Base-by-base conservation (phyloP, 2,888 invertebrate genomes). In the Anthophora plumipes region DNA sequence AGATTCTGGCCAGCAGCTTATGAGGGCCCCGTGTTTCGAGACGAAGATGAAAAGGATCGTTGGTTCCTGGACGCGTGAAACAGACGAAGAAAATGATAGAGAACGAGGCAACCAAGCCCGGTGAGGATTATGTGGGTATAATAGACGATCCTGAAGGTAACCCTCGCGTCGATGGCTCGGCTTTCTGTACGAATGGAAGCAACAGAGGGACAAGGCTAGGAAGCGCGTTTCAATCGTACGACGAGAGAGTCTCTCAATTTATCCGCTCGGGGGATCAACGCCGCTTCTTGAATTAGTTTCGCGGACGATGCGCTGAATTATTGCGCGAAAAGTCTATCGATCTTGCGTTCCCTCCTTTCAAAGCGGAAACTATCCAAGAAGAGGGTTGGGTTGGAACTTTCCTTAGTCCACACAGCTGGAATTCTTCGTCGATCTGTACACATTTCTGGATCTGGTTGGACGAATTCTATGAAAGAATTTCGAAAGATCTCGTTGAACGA, bases 101-200 rank as follows among this genome's bases (percentile, higher is more conserved):
- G 12, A 11, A 41, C 52, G 41, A 70, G 14, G 46, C 66, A 39
- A 66, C 57, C 76, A 73, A 41, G 43, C 73, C 71, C 81, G 59
- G 61, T 52, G 83, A 77, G 86, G 86, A 87, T 87, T 87, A 87
- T 66, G 66, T 59, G 73, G 77, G 69, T 84, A 87, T 87, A 87
- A 87, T 88, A 80, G 88, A 68, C 80, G 81, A 85, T 87, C 83
- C 80, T 83, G 69, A 80, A 85, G 84, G 86, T 83, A 85, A 81
- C 81, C n/a, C 83, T 81, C 85, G 83, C 79, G 75, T 81, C 86
- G 88, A 85, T 84, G 84, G 77, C 70, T 84, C 39, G 63, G 80
- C 77, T 86, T 85, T 85, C 87, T 85, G 75, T 80, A 67, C 70
- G 60, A 25, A 43, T 25, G 52, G 39, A 63, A 31, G 31, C 31